Conservation (phyloP, 1,140 invertebrate species). For the Melitaea cinxia region DNA sequence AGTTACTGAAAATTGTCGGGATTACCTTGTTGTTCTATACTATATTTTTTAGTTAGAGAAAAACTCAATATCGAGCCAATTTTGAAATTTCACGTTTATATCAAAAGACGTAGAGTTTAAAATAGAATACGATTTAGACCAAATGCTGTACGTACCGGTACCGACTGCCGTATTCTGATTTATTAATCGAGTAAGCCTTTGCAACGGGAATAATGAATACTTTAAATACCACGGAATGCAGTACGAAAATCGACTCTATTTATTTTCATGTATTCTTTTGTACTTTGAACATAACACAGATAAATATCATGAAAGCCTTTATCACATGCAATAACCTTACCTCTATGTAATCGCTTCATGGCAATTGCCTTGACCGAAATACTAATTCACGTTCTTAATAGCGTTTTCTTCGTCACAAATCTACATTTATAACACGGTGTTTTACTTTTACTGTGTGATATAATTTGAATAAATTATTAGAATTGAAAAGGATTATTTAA, state of each 20-base stretch:
- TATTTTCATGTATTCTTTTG: conserved; percentile 7
- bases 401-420: not conserved
- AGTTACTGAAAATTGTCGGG: not conserved
- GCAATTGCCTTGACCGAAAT: conserved; percentile 23
- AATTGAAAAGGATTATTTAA: too few species aligned
- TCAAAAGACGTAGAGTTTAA: not conserved
- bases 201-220: conserved; percentile 14
- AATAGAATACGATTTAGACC: not conserved
- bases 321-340: conserved; percentile 13
- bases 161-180: conserved; percentile 16
- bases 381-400: conserved; percentile 5
- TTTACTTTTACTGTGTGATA: too few species aligned
- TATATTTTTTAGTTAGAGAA: not conserved
- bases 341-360: conserved; percentile 11
- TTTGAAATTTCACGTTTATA: not conserved
- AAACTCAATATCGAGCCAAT: not conserved
- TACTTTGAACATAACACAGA: conserved; percentile 4
- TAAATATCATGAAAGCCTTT: conserved; percentile 15
- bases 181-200: conserved; percentile 25
- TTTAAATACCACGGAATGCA: conserved; percentile 16
- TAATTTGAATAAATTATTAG: too few species aligned
- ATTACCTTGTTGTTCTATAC: not conserved
- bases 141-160: not conserved
- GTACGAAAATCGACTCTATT: conserved; percentile 3
- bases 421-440: too few species aligned